A percentile compares a stretch with the other conserved stretches of the same genome.
Conservation (phyloP, 1,140 invertebrate genomes). For the Coenobita brevimanus region DNA sequence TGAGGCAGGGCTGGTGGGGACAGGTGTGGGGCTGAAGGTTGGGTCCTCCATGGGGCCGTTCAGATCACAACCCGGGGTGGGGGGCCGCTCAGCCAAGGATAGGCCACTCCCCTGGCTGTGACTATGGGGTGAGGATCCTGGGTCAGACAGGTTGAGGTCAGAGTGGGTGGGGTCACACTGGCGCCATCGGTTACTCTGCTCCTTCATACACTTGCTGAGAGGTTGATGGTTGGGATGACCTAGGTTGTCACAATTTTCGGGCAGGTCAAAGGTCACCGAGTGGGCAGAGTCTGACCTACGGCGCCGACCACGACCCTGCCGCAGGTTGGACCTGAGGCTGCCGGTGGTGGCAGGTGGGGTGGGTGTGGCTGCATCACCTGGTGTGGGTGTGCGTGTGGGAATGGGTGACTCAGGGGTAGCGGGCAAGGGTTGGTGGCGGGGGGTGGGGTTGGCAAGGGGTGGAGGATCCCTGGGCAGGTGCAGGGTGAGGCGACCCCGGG, state of each 20-base stretch:
- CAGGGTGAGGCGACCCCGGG: neutral
- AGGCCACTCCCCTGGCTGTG: too few species aligned
- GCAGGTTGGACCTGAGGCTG: conserved; percentile 49
- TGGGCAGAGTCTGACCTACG: conserved; percentile 50
- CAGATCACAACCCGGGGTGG: too few species aligned
- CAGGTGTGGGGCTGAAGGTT: too few species aligned
- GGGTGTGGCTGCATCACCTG: neutral
- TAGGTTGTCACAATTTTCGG: conserved; percentile 50
- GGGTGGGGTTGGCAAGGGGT: neutral
- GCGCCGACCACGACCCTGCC: conserved; percentile 22
- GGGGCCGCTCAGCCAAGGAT: too few species aligned
- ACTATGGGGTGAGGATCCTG: neutral
- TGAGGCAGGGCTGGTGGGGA: too few species aligned
- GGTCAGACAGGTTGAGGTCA: neutral
- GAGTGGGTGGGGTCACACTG: neutral
- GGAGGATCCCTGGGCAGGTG: neutral
- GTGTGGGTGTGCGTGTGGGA: neutral
- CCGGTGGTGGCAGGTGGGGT: neutral
- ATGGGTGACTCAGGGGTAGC: conserved; percentile 6
- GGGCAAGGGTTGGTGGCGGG: neutral
- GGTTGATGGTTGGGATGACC: conserved; percentile 20
- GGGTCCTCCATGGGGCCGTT: too few species aligned
- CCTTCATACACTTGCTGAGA: conserved; percentile 55
- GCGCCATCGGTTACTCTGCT: conserved; percentile 40
- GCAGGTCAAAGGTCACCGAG: conserved; percentile 54